phyloP scores from a whole-genome alignment of 2,113 vertebrate species.

The Nettapus auritus region DNA sequence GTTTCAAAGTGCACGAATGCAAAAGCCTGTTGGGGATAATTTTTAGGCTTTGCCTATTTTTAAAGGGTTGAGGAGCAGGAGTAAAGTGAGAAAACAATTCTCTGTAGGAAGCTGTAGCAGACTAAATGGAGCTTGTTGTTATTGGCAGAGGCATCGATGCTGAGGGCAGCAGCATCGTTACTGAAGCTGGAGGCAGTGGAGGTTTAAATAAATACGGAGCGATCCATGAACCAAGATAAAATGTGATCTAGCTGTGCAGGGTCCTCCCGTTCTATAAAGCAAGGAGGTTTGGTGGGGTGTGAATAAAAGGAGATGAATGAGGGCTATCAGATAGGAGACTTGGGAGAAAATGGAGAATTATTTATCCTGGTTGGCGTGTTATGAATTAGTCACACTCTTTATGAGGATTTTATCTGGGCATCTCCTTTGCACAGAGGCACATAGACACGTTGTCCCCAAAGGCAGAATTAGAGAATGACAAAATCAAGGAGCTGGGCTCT shows the following conservation, averaged over 20 bases:
- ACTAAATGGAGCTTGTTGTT: conserved; percentile 50
- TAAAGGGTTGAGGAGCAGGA: conserved; percentile 49
- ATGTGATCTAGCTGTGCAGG: conserved; percentile 50
- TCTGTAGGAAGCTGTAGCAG: conserved; percentile 38
- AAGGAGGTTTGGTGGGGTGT: conserved; percentile 18
- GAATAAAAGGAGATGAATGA: conserved; percentile 44
- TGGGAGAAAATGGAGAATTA: background rate
- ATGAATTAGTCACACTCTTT: background rate
- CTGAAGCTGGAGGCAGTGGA: conserved; percentile 31
- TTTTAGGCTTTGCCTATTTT: conserved; percentile 29
- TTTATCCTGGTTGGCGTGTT: background rate
- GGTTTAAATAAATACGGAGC: conserved; percentile 66
- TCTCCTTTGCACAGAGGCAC: background rate
- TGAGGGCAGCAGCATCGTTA: conserved; percentile 64
- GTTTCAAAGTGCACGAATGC: conserved; percentile 27
- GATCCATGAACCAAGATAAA: conserved; percentile 65
- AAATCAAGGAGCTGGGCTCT: background rate
- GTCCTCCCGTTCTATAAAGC: background rate
- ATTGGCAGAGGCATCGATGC: background rate
- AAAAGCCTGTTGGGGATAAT: conserved; percentile 31
- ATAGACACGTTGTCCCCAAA: background rate
- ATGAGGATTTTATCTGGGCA: background rate
- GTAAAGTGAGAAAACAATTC: conserved; percentile 56
- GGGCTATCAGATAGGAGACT: background rate
- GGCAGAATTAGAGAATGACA: background rate